Evolutionary conservation across 2,888 invertebrate genomes (phyloP), one percentile per base, ranked within the genome.

Genomic region (Clanis bilineata): DNA sequence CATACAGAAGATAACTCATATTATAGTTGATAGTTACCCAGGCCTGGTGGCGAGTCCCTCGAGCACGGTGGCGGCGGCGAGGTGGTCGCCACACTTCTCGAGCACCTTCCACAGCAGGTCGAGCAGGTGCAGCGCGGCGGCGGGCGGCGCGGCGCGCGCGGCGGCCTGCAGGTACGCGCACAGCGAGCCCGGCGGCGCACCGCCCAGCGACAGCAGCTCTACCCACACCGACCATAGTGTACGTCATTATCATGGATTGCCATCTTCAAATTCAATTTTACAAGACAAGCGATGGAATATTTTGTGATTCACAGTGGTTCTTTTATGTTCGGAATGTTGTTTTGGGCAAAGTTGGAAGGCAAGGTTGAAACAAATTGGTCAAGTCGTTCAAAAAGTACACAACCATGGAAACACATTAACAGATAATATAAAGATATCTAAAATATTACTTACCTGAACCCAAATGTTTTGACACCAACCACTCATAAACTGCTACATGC

Each of bases 31-130:
- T n/a, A 61, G 83, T 78, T 79, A 95, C 95, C 94, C 94, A 12
- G 93, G 93, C 74, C 94, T 94, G 21, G 96, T 96, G 3, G 99
- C 98, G 62, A 99, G 93, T 72, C 96, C 96, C 68, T 97, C 96
- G 1, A 99, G 93, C 67, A 99, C 97, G 74, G 96, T 95, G 0
- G 99, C 98, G 1, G 99, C 99, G 9, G 97, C 96, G 1, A 96
- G 94, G 80, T 98, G 99, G 82, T 98, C 97, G 28, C 96, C 96
- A 75, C 95, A 96, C 80, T 96, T 96, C 85, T 99, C 98, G 77
- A 99, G 98, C 82, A 97, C 98, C 86, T 98, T 98, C 99, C 99
- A 99, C 60, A 99, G 89, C 66, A 99, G 90, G 82, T 98, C 97
- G 66, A 96, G 93, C 22, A 95, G 86, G 68, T 92, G 90, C 0